Evolutionary conservation across 2,888 invertebrate genomes (phyloP).

Genomic region (Diogma glabrata): DNA sequence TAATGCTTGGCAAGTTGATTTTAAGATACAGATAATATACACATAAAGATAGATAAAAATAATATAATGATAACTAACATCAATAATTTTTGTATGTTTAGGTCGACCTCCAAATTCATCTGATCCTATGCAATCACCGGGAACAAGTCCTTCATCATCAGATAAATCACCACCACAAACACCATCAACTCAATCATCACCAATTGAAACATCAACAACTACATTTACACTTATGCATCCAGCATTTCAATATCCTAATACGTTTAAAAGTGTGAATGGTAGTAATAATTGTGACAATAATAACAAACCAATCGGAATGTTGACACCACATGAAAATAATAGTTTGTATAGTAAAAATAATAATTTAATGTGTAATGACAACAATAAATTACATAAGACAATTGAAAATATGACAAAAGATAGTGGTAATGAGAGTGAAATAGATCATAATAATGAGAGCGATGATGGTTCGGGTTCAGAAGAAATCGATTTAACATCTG

Average conservation of each 20-base stretch:
- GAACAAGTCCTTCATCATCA: constrained; percentile 2
- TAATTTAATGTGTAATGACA: background rate
- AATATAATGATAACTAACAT: no score
- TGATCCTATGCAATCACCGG: background rate
- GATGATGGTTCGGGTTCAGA: constrained; percentile 35
- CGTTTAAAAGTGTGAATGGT: no score
- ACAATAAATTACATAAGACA: constrained; percentile 2
- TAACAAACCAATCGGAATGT: no score
- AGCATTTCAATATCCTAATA: constrained; percentile 32
- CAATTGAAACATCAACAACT: constrained; percentile 18
- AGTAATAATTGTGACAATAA: no score
- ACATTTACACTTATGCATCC: constrained; percentile 36
- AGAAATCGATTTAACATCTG: constrained; percentile 36
- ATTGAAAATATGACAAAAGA: constrained; percentile 8
- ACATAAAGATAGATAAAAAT: background rate
- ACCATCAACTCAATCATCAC: constrained; percentile 9
- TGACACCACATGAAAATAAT: no score
- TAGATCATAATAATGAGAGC: constrained; percentile 3
- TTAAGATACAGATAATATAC: background rate
- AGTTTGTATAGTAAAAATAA: background rate
- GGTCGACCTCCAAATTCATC: background rate
- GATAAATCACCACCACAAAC: background rate
- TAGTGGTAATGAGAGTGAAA: constrained; percentile 9
- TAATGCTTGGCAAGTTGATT: constrained; percentile 40
- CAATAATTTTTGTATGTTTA: background rate